These are phyloP conservation scores for Sprattus sprattus DNA, from an alignment of 2,113 vertebrate genomes.

Conservation along the genomic window DNA sequence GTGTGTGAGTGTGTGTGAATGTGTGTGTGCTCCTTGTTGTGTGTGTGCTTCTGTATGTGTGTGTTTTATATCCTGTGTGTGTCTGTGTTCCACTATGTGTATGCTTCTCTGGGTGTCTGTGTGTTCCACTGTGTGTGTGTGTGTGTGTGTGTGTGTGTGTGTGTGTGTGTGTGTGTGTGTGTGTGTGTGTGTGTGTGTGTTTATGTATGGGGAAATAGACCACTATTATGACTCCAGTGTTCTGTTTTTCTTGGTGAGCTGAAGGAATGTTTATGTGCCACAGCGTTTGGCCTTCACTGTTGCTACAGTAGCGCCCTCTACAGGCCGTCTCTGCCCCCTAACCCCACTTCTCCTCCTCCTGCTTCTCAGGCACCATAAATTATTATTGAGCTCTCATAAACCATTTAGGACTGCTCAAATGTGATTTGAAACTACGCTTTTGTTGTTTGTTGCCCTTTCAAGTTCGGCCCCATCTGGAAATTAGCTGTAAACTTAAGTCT, in stretches of 20 bases:
- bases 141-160: neutral
- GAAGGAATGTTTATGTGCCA: conserved; percentile 58
- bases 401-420: conserved; percentile 3
- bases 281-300: conserved; percentile 38
- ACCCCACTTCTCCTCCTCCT: neutral
- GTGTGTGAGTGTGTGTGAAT: neutral
- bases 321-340: conserved; percentile 38
- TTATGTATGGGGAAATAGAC: conserved; percentile 53
- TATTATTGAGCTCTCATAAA: conserved; percentile 10
- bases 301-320: conserved; percentile 60
- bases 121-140: neutral
- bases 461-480: neutral
- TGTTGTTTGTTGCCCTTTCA: neutral
- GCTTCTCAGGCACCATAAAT: neutral
- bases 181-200: conserved; percentile 19
- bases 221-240: conserved; percentile 51
- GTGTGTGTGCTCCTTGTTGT: neutral
- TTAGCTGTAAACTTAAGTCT: neutral
- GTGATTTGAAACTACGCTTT: neutral
- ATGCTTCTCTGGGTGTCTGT: conserved; percentile 26
- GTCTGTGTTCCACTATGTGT: conserved; percentile 15
- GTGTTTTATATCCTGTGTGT: neutral
- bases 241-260: conserved; percentile 52
- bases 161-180: neutral
- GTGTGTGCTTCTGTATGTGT: neutral